Evolutionary conservation across 2,797 vertebrate species (phyloP).

Genomic region (Phalanger gymnotis): DNA sequence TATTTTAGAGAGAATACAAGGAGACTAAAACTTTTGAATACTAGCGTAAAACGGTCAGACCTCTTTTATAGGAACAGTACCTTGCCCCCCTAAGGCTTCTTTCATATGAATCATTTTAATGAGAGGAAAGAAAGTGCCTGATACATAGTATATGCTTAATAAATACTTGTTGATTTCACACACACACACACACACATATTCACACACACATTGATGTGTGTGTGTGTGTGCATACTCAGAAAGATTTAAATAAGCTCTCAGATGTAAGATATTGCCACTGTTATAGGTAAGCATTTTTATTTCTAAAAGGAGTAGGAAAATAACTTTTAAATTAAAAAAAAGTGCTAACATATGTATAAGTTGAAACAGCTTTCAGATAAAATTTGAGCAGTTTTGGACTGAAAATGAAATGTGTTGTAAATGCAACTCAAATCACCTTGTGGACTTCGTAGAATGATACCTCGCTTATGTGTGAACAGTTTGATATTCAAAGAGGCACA

Average conservation of each 20-base stretch:
- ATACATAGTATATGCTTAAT: background rate
- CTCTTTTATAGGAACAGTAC: background rate
- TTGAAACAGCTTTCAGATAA: background rate
- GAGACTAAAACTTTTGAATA: background rate
- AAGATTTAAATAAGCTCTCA: background rate
- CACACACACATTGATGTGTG: no score
- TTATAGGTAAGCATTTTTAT: background rate
- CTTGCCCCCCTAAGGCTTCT: background rate
- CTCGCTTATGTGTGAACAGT: background rate
- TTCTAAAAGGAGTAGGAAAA: background rate
- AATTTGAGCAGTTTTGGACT: background rate
- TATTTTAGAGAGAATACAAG: background rate
- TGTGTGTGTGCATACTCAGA: background rate
- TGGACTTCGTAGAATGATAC: background rate
- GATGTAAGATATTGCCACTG: background rate
- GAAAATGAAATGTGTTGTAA: background rate
- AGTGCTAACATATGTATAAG: background rate
- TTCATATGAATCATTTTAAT: background rate
- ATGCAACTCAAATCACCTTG: background rate
- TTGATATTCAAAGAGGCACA: background rate
- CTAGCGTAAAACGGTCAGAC: background rate
- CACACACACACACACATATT: no score
- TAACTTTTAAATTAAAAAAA: background rate
- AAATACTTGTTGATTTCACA: background rate
- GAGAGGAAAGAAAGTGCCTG: background rate